Conservation (phyloP, 2,113 vertebrate genomes). For the Phocoena sinus region DNA sequence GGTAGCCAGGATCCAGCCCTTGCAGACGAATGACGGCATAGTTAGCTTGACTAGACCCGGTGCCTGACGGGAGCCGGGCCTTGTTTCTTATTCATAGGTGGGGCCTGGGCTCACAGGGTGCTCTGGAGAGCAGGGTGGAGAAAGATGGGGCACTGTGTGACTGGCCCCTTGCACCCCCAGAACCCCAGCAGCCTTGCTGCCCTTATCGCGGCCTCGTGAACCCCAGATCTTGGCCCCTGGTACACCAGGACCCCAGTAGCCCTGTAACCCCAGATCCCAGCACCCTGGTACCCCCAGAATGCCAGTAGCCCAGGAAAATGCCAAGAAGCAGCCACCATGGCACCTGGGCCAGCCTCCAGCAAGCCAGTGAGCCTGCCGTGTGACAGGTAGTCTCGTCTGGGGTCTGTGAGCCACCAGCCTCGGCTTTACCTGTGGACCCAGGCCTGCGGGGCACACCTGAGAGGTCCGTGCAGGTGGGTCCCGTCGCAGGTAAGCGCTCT, state of each 20-base stretch:
- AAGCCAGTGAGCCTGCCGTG: rapidly evolving
- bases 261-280: not conserved
- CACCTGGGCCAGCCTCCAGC: too few relatives aligned
- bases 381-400: rapidly evolving
- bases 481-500: rapidly evolving
- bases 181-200: too few relatives aligned
- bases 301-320: not conserved
- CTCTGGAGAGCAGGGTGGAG: not conserved
- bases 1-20: not conserved
- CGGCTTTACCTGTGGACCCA: rapidly evolving
- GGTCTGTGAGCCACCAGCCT: rapidly evolving
- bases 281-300: not conserved
- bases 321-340: not conserved
- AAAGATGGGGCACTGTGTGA: not conserved
- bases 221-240: not conserved
- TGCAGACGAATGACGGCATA: rapidly evolving
- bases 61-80: rapidly evolving
- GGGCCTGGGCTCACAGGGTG: rapidly evolving
- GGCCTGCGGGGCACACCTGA: rapidly evolving
- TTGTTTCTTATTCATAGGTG: too few relatives aligned
- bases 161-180: not conserved
- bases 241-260: not conserved
- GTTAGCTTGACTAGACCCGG: rapidly evolving
- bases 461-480: too few relatives aligned
- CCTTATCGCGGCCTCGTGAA: not conserved